Evolutionary conservation across 2,797 vertebrate genomes (phyloP).

Genomic region (Molossus molossus): DNA sequence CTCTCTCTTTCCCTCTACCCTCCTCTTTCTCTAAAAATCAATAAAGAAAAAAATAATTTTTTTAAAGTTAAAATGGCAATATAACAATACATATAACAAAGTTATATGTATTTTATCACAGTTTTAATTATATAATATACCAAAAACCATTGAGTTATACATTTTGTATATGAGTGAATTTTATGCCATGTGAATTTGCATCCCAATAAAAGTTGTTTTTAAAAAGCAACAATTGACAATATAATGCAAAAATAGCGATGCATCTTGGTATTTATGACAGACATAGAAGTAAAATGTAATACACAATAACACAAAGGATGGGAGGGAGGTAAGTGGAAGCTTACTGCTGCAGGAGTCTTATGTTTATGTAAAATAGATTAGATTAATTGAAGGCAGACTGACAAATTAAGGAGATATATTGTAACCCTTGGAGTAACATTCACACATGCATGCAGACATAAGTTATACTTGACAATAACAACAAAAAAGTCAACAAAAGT

Average conservation of each 20-base stretch:
- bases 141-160: background rate
- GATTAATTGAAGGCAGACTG: background rate
- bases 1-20: too few species aligned
- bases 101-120: background rate
- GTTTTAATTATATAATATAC: background rate
- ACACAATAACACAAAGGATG: background rate
- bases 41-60: too few species aligned
- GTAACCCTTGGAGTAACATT: background rate
- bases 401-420: background rate
- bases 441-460: background rate
- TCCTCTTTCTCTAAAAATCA: too few species aligned
- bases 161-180: background rate
- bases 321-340: background rate
- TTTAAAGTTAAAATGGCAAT: background rate
- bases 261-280: background rate
- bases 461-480: background rate
- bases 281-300: background rate
- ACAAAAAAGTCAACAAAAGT: background rate
- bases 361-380: background rate
- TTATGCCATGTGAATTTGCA: slow-evolving; percentile 22
- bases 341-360: background rate
- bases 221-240: background rate
- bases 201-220: background rate
- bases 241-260: background rate
- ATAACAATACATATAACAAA: background rate